Evolutionary conservation across 2,113 vertebrate species (phyloP), one percentile per base, ranked within the genome.

Genomic region (Catagonus wagneri): DNA sequence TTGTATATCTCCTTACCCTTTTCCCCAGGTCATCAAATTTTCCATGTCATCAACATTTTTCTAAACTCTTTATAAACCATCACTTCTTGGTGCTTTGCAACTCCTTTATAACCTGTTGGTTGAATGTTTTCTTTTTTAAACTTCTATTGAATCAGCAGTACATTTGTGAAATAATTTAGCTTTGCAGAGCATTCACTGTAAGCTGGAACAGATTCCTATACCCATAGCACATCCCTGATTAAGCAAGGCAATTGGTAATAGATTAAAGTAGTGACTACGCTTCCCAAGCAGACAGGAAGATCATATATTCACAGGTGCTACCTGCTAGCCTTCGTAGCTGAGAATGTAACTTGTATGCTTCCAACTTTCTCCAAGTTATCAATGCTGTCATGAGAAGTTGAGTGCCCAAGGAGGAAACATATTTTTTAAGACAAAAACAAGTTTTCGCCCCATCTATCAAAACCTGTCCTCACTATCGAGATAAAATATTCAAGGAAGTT

Each of bases 361-460:
- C 54, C 56, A 71, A 25, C 19, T 75, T 68, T 89, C 34, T 89
- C 63, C 79, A 93, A 63, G 85, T 74, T 36, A 91, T 54, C 86
- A 89, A 0, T 50, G 27, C 25, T 69, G 4, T 25, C 61, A n/a
- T 44, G 52, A 81, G 32, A 85, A 76, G 78, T 39, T 89, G 78
- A 80, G 34, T 32, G 20, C 76, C 32, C 6, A 3, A 87, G 7
- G 44, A 90, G 52, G n/a, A 56, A 96, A 56, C 54, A 90, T 39
- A 76, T 76, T 86, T 96, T 72, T 94, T 86, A 84, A 68, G 34
- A 39, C 32, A 81, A 52, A 76, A 88, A 52, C 19, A 91, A 72
- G 12, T 78, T 20, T 63, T 76, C 0, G 2, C 1, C 1, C 16
- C 11, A 72, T 76, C 78, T 95, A 86, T 85, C 85, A 95, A 96